Conservation (phyloP, 2,113 vertebrate genomes). For the Uria lomvia region DNA sequence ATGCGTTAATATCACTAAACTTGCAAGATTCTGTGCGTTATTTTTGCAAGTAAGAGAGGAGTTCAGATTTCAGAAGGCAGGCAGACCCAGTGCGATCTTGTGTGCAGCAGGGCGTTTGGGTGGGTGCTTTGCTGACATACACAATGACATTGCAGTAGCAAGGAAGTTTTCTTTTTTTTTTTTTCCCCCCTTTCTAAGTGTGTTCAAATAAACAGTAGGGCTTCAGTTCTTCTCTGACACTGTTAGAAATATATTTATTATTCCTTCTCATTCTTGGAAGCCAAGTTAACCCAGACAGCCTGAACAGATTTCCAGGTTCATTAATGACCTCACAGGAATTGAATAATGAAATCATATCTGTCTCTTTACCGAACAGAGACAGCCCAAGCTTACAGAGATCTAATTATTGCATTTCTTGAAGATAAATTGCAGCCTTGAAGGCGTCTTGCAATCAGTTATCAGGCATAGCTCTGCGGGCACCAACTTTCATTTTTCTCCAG, state of each 20-base stretch:
- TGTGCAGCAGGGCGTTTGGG: not conserved
- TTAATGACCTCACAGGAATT: conserved; percentile 64
- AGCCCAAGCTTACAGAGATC: conserved; percentile 29
- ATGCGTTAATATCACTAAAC: not conserved
- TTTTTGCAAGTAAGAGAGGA: not conserved
- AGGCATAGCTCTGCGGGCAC: conserved; percentile 18
- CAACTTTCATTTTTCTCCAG: conserved; percentile 22
- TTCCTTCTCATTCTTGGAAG: not conserved
- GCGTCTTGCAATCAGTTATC: conserved; percentile 57
- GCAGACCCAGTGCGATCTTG: rapidly evolving
- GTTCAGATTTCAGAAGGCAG: not conserved
- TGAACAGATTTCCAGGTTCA: conserved; percentile 51
- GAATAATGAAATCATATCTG: conserved; percentile 59
- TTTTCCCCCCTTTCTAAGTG: not conserved
- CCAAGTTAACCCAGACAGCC: conserved; percentile 29
- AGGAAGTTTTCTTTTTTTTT: not conserved
- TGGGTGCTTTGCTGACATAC: not conserved
- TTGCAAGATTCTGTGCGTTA: not conserved
- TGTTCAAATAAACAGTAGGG: not conserved
- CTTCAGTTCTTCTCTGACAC: not conserved
- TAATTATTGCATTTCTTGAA: conserved; percentile 35
- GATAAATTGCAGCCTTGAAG: conserved; percentile 57
- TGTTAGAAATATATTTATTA: not conserved
- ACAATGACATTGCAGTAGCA: not conserved
- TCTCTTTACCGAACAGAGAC: not conserved